Conservation (phyloP, 2,888 invertebrate genomes). For the Adelphocoris suturalis region DNA sequence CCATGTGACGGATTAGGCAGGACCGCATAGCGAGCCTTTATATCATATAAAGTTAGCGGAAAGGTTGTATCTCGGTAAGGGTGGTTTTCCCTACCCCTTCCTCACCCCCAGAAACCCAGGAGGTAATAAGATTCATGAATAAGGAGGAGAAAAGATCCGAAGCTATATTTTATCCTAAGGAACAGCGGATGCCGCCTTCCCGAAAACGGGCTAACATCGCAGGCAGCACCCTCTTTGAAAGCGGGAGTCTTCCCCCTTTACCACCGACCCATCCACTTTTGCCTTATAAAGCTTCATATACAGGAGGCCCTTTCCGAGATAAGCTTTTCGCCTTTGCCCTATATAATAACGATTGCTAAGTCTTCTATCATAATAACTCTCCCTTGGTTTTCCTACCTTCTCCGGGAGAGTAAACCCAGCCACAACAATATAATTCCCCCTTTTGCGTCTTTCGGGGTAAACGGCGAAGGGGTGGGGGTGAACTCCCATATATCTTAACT, state of each 20-base stretch:
- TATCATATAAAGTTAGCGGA: constrained; percentile 75
- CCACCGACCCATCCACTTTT: background rate
- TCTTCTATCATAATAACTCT: constrained; percentile 77
- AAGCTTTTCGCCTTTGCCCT: constrained; percentile 75
- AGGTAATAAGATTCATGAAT: constrained; percentile 90
- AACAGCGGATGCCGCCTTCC: constrained; percentile 78
- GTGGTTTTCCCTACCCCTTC: background rate
- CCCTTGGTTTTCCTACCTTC: constrained; percentile 33
- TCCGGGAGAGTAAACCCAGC: constrained; percentile 49
- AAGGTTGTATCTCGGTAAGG: constrained; percentile 62
- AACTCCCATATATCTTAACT: constrained; percentile 77
- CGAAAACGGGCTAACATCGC: constrained; percentile 77
- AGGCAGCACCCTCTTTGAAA: constrained; percentile 82
- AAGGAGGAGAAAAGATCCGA: constrained; percentile 78
- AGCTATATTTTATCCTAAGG: constrained; percentile 86
- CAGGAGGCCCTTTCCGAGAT: constrained; percentile 46
- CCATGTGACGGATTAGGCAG: constrained; percentile 75
- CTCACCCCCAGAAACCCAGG: background rate
- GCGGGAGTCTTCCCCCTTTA: constrained; percentile 11
- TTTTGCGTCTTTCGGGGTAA: constrained; percentile 67
- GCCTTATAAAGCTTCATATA: constrained; percentile 76
- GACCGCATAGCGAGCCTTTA: constrained; percentile 73
- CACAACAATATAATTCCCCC: constrained; percentile 77
- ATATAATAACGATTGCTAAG: constrained; percentile 78
- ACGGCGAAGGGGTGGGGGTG: background rate